phyloP scores from a whole-genome alignment of 1,140 invertebrate genomes.

The Trichomalopsis sarcophagae region DNA sequence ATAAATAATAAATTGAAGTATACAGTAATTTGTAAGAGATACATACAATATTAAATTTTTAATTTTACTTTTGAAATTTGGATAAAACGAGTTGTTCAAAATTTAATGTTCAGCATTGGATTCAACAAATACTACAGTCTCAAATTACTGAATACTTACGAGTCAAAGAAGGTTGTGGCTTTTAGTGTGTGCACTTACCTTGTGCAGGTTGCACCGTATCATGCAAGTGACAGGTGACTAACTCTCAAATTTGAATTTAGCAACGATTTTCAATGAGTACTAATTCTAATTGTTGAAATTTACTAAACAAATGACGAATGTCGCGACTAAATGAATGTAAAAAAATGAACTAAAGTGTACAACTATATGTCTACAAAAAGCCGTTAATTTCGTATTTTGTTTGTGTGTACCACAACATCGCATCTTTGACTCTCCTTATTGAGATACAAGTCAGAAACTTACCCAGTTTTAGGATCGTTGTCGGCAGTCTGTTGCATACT shows the following conservation, averaged over 20 bases:
- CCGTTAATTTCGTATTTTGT: conserved; percentile 54
- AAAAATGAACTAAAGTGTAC: conserved; percentile 10
- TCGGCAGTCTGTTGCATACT: conserved; percentile 65
- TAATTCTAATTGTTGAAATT: neutral
- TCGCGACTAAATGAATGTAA: neutral
- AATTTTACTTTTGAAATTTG: neutral
- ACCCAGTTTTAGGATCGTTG: conserved; percentile 75
- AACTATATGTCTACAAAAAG: neutral
- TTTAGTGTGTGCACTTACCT: conserved; percentile 70
- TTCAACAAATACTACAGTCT: neutral
- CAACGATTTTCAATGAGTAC: neutral
- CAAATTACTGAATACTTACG: conserved; percentile 70
- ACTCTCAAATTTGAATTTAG: conserved; percentile 50
- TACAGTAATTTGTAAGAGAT: conserved; percentile 64
- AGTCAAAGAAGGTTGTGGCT: conserved; percentile 74
- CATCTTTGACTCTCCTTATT: conserved; percentile 68
- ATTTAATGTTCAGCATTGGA: neutral
- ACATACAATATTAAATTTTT: neutral
- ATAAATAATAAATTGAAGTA: conserved; percentile 58
- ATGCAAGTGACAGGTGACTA: conserved; percentile 54
- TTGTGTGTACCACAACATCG: conserved; percentile 68
- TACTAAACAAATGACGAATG: neutral
- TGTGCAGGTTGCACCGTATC: conserved; percentile 50
- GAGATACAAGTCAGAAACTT: conserved; percentile 71
- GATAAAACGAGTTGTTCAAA: neutral